A percentile compares a stretch with the other conserved stretches of the same genome.
Conservation (phyloP, 2,113 vertebrate genomes). For the Anolis sagrei region DNA sequence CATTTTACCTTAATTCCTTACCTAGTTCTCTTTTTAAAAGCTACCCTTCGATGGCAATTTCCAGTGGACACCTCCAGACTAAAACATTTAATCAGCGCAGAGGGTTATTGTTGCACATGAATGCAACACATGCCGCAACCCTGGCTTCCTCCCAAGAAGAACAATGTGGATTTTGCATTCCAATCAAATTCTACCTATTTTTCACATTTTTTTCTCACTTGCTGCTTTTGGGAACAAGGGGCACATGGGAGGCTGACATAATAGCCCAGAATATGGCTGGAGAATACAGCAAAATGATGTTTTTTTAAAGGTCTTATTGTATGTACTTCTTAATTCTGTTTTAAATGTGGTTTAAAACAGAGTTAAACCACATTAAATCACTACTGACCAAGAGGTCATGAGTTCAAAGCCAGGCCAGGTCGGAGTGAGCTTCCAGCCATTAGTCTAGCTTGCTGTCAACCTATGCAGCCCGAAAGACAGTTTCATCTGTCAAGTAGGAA, state of each 20-base stretch:
- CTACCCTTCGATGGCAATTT: slow-evolving; percentile 41
- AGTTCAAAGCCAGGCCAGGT: no score
- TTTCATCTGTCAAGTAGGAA: no score
- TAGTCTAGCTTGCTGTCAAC: no score
- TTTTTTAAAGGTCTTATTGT: no score
- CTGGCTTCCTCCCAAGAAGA: slow-evolving; percentile 38
- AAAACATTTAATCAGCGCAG: slow-evolving; percentile 59
- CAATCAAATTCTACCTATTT: not conserved
- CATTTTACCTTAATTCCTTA: slow-evolving; percentile 20
- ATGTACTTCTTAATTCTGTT: no score
- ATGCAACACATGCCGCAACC: slow-evolving; percentile 53
- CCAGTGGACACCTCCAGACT: slow-evolving; percentile 37
- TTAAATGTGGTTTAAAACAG: no score
- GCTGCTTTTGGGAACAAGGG: not conserved
- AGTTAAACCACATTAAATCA: no score
- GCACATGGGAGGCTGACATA: not conserved
- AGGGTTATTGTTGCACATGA: slow-evolving; percentile 49
- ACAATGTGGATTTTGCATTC: slow-evolving; percentile 34
- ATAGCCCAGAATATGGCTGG: not conserved
- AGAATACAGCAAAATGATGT: not conserved
- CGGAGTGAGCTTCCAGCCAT: no score
- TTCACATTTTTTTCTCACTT: not conserved
- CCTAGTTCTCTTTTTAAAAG: slow-evolving; percentile 24
- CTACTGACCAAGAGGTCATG: no score
- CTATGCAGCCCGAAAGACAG: no score